These are phyloP conservation scores for Microhierax caerulescens DNA, from an alignment of 2,797 vertebrate species.

Conservation along the genomic window DNA sequence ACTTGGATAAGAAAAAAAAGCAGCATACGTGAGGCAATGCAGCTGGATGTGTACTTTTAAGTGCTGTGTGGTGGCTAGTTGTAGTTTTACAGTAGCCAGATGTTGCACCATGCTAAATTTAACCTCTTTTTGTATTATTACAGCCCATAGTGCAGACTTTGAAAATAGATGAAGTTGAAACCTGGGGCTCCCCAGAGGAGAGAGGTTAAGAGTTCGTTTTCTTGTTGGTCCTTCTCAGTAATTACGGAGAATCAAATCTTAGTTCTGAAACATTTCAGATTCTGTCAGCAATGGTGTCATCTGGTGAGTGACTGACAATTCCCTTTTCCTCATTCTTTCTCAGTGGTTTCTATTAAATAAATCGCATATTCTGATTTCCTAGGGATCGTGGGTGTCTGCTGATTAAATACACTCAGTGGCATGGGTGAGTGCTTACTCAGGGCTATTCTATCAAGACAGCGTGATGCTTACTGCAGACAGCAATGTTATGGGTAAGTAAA, in stretches of 20 bases:
- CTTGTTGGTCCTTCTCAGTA: not conserved
- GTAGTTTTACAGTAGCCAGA: not conserved
- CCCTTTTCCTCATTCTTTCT: not conserved
- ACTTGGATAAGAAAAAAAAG: not conserved
- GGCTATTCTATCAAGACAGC: not conserved
- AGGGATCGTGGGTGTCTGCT: not conserved
- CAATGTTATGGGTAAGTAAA: fast-evolving
- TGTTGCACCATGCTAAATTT: not conserved
- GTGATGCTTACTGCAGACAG: not conserved
- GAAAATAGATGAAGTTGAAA: not conserved
- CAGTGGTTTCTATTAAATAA: not conserved
- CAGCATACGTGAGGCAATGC: not conserved
- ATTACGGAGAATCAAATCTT: not conserved
- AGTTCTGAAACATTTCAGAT: not conserved
- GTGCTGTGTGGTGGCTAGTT: not conserved
- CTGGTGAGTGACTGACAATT: not conserved
- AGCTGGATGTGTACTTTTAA: not conserved
- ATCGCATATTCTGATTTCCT: not conserved
- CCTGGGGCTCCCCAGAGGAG: not conserved
- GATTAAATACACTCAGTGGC: not conserved
- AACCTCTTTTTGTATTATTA: not conserved
- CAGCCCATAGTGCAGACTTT: not conserved
- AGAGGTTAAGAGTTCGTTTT: not conserved
- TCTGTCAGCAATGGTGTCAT: not conserved
- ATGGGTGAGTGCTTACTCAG: not conserved